Conservation (phyloP, 2,113 vertebrate species). For the Mola mola region DNA sequence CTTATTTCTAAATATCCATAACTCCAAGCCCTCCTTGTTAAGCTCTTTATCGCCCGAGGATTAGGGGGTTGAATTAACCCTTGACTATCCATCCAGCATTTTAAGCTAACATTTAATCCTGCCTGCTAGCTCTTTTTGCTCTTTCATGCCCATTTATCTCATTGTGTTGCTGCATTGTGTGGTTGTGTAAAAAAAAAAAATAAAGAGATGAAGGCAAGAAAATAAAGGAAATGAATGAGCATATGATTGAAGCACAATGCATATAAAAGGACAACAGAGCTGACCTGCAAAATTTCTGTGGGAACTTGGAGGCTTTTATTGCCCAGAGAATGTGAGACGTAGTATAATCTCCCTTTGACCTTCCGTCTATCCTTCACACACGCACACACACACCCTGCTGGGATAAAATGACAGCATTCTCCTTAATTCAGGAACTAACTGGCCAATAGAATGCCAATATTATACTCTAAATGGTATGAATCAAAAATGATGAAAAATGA, state of each 20-base stretch:
- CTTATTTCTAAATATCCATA: constrained; percentile 64
- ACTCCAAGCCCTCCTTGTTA: constrained; percentile 50
- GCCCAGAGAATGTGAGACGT: constrained; percentile 19
- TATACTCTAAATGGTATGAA: background rate
- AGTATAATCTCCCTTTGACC: constrained; percentile 42
- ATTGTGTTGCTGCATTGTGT: constrained; percentile 20
- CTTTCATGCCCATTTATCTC: constrained; percentile 21
- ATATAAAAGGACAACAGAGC: background rate
- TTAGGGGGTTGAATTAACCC: constrained; percentile 64
- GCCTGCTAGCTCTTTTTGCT: constrained; percentile 20
- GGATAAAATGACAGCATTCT: constrained; percentile 5
- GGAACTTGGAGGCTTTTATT: constrained; percentile 29
- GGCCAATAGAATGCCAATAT: background rate
- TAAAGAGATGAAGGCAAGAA: background rate
- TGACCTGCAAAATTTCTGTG: constrained; percentile 24
- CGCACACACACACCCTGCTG: constrained; percentile 3
- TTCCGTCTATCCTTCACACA: background rate
- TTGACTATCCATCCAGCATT: constrained; percentile 37
- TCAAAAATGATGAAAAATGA: background rate
- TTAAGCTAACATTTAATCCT: constrained; percentile 49
- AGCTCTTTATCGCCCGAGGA: constrained; percentile 63
- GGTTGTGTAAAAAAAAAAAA: background rate
- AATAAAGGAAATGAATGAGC: background rate
- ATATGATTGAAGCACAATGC: background rate
- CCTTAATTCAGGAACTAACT: background rate